Evolutionary conservation across 1,140 invertebrate genomes (phyloP), one percentile per base, ranked within the genome.

Genomic region (Brachionus rotundiformis): DNA sequence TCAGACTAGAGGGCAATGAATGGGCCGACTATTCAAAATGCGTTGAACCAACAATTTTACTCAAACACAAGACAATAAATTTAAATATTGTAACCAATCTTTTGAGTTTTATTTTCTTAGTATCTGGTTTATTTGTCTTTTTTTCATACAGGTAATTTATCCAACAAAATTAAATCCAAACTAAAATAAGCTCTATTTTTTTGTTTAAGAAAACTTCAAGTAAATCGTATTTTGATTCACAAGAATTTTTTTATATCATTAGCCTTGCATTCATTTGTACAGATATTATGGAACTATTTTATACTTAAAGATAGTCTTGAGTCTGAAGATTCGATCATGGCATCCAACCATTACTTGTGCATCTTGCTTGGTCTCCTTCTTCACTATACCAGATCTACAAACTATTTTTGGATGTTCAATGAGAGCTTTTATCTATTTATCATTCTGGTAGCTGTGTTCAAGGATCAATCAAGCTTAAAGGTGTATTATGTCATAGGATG

Each of bases 321-420:
- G 11, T 39, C 23, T 33, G 10, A 29, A 0, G 6, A 59, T 25
- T 13, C 47, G 3, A 29, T 27, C n/a, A 36, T 79, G 25, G 25
- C 16, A 41, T 27, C 19, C 13, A 79, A 79, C 27, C 19, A 79
- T 39, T 19, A 29, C 59, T 23, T 16, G 6, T 79, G 76, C n/a
- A 59, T 79, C 29, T 31, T 27, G 10, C 7, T 8, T 27, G 31
- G 27, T 39, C 8, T 79, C 10, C 31, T 63, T 10, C 36, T 79
- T 23, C 47, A 79, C 41, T 79, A 79, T 63, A 63, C 59, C 13
- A 19, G 76, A 3, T n/a, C 25, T 33, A 79, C 76, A 59, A 79
- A 79, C 36, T 79, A 79, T 27, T 79, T 79, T 79, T 79, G 76
- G 76, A 79, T 79, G 76, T 79, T 79, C 47, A 79, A 79, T 25